Conservation (phyloP, 2,888 invertebrate genomes). For the Conomelus anceps region DNA sequence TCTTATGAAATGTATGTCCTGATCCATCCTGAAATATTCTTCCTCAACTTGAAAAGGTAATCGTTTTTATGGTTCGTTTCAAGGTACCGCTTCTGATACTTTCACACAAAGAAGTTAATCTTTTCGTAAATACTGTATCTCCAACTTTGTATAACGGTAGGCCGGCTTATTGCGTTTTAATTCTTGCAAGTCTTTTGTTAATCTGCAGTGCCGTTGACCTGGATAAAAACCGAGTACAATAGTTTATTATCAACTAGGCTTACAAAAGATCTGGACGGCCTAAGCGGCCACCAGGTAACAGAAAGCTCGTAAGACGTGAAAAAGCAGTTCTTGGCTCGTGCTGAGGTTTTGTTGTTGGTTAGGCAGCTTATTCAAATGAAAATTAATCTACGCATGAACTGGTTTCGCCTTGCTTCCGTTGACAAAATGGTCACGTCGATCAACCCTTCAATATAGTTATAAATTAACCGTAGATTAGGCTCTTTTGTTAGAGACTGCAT, state of each 20-base stretch:
- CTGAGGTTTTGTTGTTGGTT: neutral
- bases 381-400: neutral
- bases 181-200: neutral
- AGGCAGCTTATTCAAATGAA: neutral
- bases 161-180: neutral
- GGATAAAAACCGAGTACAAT: neutral
- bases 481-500: neutral
- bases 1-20: too few relatives aligned
- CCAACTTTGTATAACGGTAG: neutral
- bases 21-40: too few relatives aligned
- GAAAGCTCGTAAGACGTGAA: neutral
- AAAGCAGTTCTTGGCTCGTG: neutral
- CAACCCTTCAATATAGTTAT: neutral
- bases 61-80: neutral
- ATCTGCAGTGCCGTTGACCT: neutral
- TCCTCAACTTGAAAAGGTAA: too few relatives aligned
- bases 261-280: neutral
- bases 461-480: neutral
- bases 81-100: too few relatives aligned
- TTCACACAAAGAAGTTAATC: neutral
- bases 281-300: neutral
- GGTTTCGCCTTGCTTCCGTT: neutral
- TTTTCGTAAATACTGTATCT: neutral
- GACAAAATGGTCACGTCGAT: neutral
- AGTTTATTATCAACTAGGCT: neutral